Conservation (phyloP, 2,888 invertebrate species). For the Flabesymbios commensalis region DNA sequence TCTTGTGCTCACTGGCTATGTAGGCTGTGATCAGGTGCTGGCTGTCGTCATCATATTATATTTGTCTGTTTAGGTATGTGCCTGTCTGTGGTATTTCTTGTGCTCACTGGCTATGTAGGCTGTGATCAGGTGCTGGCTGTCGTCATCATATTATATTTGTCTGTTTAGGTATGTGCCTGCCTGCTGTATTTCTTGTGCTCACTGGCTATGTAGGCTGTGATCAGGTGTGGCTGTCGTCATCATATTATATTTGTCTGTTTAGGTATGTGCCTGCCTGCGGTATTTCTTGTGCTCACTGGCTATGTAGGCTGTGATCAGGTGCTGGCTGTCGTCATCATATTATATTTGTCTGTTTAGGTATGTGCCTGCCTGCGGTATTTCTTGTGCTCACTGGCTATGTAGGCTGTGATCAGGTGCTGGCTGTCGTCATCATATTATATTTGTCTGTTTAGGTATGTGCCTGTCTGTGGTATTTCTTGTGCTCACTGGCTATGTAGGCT, state of each 20-base stretch:
- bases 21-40: conserved; percentile 53
- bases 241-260: conserved; percentile 14
- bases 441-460: conserved; percentile 65
- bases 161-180: conserved; percentile 68
- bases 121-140: conserved; percentile 37
- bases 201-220: conserved; percentile 71
- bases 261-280: conserved; percentile 75
- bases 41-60: conserved; percentile 37
- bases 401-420: conserved; percentile 37
- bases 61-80: conserved; percentile 65
- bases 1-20: conserved; percentile 78
- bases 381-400: conserved; percentile 80
- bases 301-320: conserved; percentile 64
- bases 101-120: conserved; percentile 73
- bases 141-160: conserved; percentile 28
- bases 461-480: conserved; percentile 83
- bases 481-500: conserved; percentile 72
- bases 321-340: conserved; percentile 37
- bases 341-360: conserved; percentile 60
- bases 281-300: conserved; percentile 81
- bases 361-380: conserved; percentile 78
- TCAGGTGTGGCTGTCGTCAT: conserved; percentile 9
- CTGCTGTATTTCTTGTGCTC: conserved; percentile 81
- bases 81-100: conserved; percentile 81
- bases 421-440: conserved; percentile 36